Conservation (phyloP, 2,113 vertebrate genomes). For the Anoura caudifer region DNA sequence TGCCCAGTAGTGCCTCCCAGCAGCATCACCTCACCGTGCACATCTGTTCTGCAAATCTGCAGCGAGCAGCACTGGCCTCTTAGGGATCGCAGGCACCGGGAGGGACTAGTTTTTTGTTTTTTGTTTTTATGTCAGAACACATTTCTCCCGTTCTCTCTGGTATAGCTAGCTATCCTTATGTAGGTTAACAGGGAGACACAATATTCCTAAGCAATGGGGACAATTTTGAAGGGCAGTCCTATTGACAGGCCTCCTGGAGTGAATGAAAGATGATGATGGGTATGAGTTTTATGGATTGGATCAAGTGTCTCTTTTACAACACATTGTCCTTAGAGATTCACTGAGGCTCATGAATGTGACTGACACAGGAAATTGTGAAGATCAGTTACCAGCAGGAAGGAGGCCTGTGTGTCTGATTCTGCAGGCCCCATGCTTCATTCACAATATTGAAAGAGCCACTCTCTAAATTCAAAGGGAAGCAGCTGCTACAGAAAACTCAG, state of each 20-base stretch:
- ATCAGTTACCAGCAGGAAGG: background rate
- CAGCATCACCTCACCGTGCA: background rate
- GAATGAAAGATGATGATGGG: background rate
- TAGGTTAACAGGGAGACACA: constrained; percentile 6
- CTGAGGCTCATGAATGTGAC: background rate
- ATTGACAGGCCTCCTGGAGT: constrained; percentile 18
- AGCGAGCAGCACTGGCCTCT: background rate
- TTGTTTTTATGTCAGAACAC: background rate
- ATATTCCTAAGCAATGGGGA: constrained; percentile 20
- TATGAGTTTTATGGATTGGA: constrained; percentile 36
- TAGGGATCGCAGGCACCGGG: background rate
- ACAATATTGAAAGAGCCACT: constrained; percentile 52
- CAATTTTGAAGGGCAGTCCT: constrained; percentile 16
- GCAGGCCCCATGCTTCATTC: constrained; percentile 42
- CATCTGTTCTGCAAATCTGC: constrained; percentile 39
- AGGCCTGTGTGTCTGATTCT: constrained; percentile 56
- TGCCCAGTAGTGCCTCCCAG: background rate
- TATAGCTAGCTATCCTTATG: background rate
- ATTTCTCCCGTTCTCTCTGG: constrained; percentile 18
- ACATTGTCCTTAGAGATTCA: constrained; percentile 49
- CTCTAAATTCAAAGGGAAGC: constrained; percentile 48
- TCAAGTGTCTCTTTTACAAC: constrained; percentile 42
- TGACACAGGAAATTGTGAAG: constrained; percentile 25
- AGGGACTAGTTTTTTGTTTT: constrained; percentile 8
- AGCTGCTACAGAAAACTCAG: constrained; percentile 20